These are phyloP conservation scores for Sparidentex hasta DNA, from an alignment of 2,797 vertebrate genomes.

Conservation along the genomic window DNA sequence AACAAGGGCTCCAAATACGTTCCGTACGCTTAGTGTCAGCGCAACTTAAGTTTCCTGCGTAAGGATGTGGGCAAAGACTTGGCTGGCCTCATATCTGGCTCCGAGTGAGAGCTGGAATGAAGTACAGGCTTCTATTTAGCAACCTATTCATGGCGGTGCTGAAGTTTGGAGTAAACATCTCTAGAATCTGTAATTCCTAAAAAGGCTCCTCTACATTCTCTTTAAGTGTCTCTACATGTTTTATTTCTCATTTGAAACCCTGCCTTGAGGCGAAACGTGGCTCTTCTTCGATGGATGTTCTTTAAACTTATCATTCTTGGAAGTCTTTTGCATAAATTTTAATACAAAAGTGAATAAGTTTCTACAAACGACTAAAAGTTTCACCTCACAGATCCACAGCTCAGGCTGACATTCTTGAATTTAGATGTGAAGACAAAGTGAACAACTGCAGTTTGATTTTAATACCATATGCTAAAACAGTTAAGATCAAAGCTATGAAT, in stretches of 20 bases:
- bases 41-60: constrained; percentile 77
- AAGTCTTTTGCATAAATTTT: neutral
- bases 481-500: constrained; percentile 67
- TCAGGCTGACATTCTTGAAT: constrained; percentile 31
- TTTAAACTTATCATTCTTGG: constrained; percentile 3
- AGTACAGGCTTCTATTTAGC: constrained; percentile 75
- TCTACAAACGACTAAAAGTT: constrained; percentile 14
- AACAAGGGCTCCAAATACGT: constrained; percentile 68
- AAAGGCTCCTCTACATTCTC: constrained; percentile 43
- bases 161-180: constrained; percentile 76
- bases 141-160: constrained; percentile 70
- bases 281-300: neutral
- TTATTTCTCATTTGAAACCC: constrained; percentile 29
- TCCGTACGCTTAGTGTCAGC: constrained; percentile 75
- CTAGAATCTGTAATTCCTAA: constrained; percentile 67
- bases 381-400: constrained; percentile 6
- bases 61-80: constrained; percentile 83
- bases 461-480: constrained; percentile 64
- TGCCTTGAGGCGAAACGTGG: constrained; percentile 18
- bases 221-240: constrained; percentile 19
- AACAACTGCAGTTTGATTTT: constrained; percentile 57
- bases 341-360: neutral
- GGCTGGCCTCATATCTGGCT: constrained; percentile 73
- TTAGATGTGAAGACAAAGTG: constrained; percentile 56
- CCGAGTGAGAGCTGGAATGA: constrained; percentile 65